A percentile compares a stretch with the other conserved stretches of the same genome.
Evolutionary conservation across 2,888 invertebrate genomes (phyloP).

Genomic region (Diadegma fenestrale): DNA sequence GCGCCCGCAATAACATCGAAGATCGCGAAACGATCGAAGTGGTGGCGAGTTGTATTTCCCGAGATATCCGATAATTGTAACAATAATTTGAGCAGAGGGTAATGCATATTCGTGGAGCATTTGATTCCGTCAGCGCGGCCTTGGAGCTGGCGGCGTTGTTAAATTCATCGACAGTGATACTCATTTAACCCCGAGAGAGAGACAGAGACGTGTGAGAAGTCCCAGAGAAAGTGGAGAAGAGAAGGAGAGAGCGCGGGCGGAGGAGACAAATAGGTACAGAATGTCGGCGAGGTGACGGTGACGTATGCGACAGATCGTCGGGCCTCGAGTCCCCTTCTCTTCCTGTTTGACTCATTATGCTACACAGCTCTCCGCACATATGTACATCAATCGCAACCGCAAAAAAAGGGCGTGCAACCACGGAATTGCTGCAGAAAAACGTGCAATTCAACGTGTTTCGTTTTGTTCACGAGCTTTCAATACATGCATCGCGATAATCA

Average conservation of each 20-base stretch:
- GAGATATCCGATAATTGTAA: neutral
- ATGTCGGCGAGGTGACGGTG: conserved; percentile 61
- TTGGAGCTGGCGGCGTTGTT: conserved; percentile 37
- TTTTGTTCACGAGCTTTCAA: neutral
- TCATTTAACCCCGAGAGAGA: conserved; percentile 61
- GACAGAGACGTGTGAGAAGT: conserved; percentile 19
- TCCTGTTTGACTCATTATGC: conserved; percentile 19
- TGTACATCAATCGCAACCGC: neutral
- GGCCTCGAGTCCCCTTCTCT: conserved; percentile 21
- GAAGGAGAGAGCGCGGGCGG: conserved; percentile 33
- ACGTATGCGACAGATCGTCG: conserved; percentile 66
- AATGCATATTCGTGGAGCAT: conserved; percentile 51
- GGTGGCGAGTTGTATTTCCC: conserved; percentile 1
- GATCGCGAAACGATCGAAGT: conserved; percentile 12
- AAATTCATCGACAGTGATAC: conserved; percentile 66
- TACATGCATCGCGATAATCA: conserved; percentile 16
- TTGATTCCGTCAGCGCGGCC: conserved; percentile 49
- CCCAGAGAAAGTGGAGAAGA: conserved; percentile 35
- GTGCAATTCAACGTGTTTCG: neutral
- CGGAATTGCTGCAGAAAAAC: neutral
- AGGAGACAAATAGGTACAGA: conserved; percentile 27
- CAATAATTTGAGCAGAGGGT: conserved; percentile 4
- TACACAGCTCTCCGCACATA: conserved; percentile 8
- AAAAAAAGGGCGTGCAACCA: conserved; percentile 3
- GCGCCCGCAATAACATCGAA: neutral